Conservation (phyloP, 2,113 vertebrate genomes). For the Onychostoma macrolepis region DNA sequence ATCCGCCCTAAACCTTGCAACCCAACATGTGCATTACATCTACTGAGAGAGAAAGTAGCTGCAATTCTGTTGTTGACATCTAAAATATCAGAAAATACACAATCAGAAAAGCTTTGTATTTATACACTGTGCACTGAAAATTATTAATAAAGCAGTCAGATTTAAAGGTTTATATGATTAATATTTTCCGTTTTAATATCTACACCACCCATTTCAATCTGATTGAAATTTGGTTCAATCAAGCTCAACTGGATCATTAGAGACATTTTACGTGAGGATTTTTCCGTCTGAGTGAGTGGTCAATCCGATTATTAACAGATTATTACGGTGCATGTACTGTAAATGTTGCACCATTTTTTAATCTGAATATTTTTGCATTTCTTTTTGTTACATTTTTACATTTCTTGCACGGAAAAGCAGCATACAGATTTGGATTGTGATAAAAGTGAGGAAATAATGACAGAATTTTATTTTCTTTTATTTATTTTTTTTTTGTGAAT, state of each 20-base stretch:
- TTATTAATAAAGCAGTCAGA: neutral
- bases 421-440: neutral
- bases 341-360: neutral
- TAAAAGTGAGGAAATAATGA: neutral
- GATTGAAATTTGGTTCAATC: neutral
- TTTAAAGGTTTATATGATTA: neutral
- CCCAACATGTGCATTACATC: neutral
- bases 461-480: neutral
- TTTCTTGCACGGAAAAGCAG: neutral
- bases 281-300: neutral
- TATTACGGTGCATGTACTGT: neutral
- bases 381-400: neutral
- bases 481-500: neutral
- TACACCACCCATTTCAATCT: neutral
- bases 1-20: neutral
- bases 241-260: neutral
- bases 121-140: neutral
- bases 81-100: too few species aligned
- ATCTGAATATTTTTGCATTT: neutral
- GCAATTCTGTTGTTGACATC: neutral
- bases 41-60: neutral
- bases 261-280: neutral
- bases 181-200: neutral
- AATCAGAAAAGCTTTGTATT: neutral
- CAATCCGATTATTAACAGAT: neutral